These are phyloP conservation scores for Drosophila macrospina DNA, from an alignment of 2,888 invertebrate genomes.

Conservation along the genomic window DNA sequence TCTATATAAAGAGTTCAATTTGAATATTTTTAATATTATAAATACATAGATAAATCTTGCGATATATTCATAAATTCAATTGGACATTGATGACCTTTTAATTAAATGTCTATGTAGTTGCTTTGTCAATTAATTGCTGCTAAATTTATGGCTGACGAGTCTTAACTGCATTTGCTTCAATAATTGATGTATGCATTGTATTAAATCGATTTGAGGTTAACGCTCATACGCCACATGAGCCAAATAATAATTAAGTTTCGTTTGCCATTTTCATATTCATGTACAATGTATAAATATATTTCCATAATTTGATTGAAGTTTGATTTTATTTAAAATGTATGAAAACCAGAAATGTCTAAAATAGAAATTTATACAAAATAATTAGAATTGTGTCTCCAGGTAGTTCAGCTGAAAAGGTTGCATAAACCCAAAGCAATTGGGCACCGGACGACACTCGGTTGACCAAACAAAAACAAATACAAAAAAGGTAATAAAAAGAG, in stretches of 20 bases:
- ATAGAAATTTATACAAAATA: background rate
- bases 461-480: background rate
- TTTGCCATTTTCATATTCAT: background rate
- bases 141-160: background rate
- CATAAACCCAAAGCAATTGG: background rate
- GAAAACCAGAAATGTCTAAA: background rate
- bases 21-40: no score
- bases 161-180: constrained; percentile 31
- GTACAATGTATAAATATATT: constrained; percentile 5
- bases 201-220: constrained; percentile 32
- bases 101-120: constrained; percentile 13
- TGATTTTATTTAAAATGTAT: background rate
- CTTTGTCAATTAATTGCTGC: constrained; percentile 14
- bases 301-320: background rate
- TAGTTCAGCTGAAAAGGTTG: background rate
- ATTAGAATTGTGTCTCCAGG: no score
- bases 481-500: background rate
- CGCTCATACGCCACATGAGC: constrained; percentile 3
- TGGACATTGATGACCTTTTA: background rate
- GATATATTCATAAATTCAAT: background rate
- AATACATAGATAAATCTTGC: background rate
- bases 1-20: no score
- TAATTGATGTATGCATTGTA: constrained; percentile 27
- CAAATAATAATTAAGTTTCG: constrained; percentile 39
- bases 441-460: background rate